Percentiles rank a stretch among this genome's conserved stretches.
These are phyloP conservation scores for Rhabdophis nuchalis DNA, from an alignment of 2,797 vertebrate genomes.

Conservation along the genomic window DNA sequence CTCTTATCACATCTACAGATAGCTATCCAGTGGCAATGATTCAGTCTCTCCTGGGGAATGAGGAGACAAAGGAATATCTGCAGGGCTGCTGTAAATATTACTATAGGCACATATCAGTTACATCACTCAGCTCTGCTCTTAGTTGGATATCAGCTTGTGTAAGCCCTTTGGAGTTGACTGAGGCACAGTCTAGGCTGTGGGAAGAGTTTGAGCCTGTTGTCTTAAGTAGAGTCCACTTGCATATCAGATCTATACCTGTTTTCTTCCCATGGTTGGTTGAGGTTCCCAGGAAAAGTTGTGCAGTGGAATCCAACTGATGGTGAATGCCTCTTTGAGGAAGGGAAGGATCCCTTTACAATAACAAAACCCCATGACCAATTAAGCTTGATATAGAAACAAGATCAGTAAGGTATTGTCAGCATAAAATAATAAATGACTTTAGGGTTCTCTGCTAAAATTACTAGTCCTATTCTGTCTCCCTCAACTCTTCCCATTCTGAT, in stretches of 20 bases:
- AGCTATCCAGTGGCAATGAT: background rate
- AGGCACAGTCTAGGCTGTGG: background rate
- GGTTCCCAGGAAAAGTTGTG: background rate
- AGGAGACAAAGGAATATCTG: background rate
- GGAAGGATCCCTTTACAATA: background rate
- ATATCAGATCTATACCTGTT: background rate
- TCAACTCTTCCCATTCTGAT: background rate
- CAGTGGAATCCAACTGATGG: background rate
- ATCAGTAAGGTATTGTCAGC: background rate
- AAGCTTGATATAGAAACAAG: background rate
- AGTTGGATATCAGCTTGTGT: background rate
- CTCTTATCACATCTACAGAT: background rate
- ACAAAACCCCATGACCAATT: background rate
- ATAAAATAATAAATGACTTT: background rate
- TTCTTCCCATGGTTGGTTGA: background rate
- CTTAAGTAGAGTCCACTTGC: background rate
- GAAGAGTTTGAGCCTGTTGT: background rate
- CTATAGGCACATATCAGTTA: background rate
- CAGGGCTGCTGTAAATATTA: background rate
- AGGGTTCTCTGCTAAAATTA: background rate
- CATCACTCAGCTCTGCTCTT: background rate
- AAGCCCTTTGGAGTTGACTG: background rate
- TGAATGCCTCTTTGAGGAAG: background rate
- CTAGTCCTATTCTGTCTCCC: background rate
- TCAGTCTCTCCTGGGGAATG: background rate